These are phyloP conservation scores for Leptinotarsa defecta DNA, from an alignment of 1,140 invertebrate species.

Conservation along the genomic window DNA sequence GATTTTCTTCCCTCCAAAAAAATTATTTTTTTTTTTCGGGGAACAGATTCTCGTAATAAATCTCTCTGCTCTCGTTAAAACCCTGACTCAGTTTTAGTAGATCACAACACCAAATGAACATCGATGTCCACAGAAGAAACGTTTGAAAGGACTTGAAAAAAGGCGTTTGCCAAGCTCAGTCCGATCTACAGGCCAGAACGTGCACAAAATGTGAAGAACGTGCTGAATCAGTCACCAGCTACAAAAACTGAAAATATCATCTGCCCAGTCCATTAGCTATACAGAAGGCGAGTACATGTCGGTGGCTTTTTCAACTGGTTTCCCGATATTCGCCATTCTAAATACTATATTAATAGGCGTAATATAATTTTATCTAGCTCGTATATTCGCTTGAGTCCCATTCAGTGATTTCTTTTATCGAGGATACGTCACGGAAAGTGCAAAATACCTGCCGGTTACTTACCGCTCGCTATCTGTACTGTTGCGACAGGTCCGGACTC, in stretches of 20 bases:
- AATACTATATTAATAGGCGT: conserved; percentile 24
- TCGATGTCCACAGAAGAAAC: background rate
- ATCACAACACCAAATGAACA: too few species aligned
- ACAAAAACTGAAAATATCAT: conserved; percentile 7
- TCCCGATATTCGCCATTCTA: conserved; percentile 19
- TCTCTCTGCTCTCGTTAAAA: too few species aligned
- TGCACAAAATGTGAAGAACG: background rate
- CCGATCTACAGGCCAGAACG: background rate
- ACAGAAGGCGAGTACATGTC: background rate
- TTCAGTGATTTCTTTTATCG: conserved; percentile 19
- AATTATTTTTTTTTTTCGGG: too few species aligned
- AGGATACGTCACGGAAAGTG: conserved; percentile 15
- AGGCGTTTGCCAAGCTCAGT: background rate
- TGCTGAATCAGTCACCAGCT: background rate
- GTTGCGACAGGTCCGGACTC: background rate
- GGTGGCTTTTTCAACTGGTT: conserved; percentile 23
- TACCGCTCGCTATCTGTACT: background rate
- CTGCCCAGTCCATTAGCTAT: conserved; percentile 2
- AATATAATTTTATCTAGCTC: conserved; percentile 21
- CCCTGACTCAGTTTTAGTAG: too few species aligned
- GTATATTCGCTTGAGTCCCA: conserved; percentile 19
- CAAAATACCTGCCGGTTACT: background rate
- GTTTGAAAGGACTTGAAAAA: background rate
- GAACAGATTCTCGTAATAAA: too few species aligned
- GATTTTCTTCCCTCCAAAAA: too few species aligned